Evolutionary conservation across 2,888 invertebrate species (phyloP).

Genomic region (Eustalomyia histrio): DNA sequence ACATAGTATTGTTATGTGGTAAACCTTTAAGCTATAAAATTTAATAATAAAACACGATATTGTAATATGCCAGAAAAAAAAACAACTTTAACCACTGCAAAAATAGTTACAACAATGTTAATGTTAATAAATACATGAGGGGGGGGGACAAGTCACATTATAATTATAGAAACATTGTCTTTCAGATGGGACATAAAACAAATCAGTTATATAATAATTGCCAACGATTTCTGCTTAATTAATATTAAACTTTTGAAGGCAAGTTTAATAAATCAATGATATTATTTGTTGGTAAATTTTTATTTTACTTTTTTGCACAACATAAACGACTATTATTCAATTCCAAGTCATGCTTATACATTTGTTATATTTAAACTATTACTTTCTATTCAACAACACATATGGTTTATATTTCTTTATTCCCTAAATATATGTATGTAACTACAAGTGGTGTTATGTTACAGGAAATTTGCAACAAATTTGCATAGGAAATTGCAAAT

Average conservation of each 20-base stretch:
- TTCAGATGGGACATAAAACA: neutral
- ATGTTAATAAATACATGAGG: neutral
- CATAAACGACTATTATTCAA: neutral
- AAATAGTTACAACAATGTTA: neutral
- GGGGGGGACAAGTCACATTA: neutral
- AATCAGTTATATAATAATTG: neutral
- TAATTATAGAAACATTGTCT: neutral
- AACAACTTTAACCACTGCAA: neutral
- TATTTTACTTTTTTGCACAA: neutral
- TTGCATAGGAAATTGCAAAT: constrained; percentile 77
- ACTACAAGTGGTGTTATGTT: constrained; percentile 37
- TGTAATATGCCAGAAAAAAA: neutral
- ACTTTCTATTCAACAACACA: neutral
- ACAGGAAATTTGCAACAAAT: constrained; percentile 71
- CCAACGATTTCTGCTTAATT: neutral
- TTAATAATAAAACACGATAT: neutral
- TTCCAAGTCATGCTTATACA: neutral
- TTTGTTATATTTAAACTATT: neutral
- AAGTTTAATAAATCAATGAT: neutral
- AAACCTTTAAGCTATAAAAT: neutral
- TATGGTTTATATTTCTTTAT: neutral
- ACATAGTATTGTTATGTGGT: neutral
- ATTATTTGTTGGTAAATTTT: neutral
- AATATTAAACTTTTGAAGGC: neutral
- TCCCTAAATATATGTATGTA: neutral